Conservation (phyloP, 1,140 invertebrate genomes). For the Lordiphosa clarofinis region DNA sequence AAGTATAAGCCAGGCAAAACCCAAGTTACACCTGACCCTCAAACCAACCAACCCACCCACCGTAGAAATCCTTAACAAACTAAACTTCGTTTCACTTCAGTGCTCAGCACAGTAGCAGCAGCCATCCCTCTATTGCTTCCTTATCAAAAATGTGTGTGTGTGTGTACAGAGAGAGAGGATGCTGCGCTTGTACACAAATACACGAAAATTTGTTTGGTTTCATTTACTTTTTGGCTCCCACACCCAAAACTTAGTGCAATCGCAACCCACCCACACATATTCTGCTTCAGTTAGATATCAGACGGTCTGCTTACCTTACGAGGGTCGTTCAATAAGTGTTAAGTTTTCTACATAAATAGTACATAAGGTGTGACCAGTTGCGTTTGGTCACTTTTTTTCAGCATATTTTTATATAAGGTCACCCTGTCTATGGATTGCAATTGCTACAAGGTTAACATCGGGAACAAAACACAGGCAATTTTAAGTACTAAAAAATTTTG, state of each 20-base stretch:
- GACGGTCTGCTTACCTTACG: no score
- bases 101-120: slow-evolving; percentile 39
- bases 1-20: slow-evolving; percentile 51
- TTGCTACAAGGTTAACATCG: no score
- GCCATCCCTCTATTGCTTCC: slow-evolving; percentile 61
- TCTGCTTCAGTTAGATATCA: no score
- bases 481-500: no score
- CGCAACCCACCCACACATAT: slow-evolving; percentile 10
- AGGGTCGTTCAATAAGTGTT: no score
- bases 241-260: slow-evolving; percentile 38
- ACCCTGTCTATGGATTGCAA: no score
- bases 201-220: slow-evolving; percentile 50
- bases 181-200: slow-evolving; percentile 9
- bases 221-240: slow-evolving; percentile 41
- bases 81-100: slow-evolving; percentile 58
- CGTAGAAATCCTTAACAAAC: slow-evolving; percentile 50
- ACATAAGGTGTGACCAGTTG: no score
- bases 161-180: slow-evolving; percentile 32
- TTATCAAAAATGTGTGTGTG: slow-evolving; percentile 61
- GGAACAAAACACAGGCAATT: no score
- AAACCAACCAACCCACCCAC: neutral
- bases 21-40: slow-evolving; percentile 38
- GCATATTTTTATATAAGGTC: no score
- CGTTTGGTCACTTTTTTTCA: no score
- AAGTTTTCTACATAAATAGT: no score